Evolutionary conservation across 2,113 vertebrate genomes (phyloP).

Genomic region (Athene cunicularia): DNA sequence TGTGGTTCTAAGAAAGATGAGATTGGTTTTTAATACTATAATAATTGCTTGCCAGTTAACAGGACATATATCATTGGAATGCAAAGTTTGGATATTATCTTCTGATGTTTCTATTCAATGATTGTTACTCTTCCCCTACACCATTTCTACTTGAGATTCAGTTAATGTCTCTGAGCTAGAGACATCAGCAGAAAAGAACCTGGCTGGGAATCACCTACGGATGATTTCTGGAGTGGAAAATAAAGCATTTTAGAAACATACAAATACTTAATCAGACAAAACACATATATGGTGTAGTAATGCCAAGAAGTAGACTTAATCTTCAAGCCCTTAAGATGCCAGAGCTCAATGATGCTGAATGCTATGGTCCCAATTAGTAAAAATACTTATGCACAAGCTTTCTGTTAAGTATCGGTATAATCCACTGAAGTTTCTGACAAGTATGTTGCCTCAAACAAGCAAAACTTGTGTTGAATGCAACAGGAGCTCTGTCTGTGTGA

Average conservation of each 20-base stretch:
- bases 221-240: background rate
- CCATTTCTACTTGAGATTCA: background rate
- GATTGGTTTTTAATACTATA: background rate
- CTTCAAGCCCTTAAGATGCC: background rate
- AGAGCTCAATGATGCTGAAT: background rate
- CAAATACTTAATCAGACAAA: background rate
- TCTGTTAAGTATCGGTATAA: background rate
- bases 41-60: background rate
- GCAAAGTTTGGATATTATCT: background rate
- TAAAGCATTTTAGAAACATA: background rate
- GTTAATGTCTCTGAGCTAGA: background rate
- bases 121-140: background rate
- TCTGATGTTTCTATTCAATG: background rate
- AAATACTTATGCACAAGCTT: background rate
- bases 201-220: background rate
- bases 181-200: background rate
- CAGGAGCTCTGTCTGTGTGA: background rate
- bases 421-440: background rate
- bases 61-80: background rate
- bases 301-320: background rate
- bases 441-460: background rate
- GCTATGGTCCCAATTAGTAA: background rate
- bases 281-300: rapidly evolving
- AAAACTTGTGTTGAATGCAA: constrained; percentile 25
- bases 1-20: background rate